Evolutionary conservation across 2,797 vertebrate species (phyloP).

Genomic region (Phyllotis vaccarum): DNA sequence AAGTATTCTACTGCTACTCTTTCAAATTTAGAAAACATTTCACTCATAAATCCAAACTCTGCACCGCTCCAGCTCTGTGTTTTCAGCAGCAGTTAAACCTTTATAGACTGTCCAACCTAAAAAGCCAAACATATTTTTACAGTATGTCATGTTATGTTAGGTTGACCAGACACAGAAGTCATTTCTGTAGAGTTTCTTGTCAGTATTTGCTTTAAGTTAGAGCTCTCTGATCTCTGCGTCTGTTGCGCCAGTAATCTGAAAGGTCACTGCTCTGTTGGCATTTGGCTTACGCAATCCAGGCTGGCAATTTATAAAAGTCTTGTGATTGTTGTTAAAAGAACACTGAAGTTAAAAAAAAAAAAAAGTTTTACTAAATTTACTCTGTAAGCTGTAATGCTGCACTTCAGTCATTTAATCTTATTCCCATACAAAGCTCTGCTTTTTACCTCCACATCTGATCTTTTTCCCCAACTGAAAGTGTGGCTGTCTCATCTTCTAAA

Average conservation of each 20-base stretch:
- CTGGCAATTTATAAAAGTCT: constrained; percentile 76
- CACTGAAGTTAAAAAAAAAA: constrained; percentile 50
- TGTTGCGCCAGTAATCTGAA: constrained; percentile 72
- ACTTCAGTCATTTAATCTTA: background rate
- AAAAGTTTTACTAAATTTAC: constrained; percentile 30
- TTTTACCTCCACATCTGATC: background rate
- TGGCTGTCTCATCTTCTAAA: background rate
- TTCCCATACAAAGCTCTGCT: background rate
- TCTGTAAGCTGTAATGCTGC: background rate
- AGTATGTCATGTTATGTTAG: constrained; percentile 66
- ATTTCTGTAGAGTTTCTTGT: constrained; percentile 63
- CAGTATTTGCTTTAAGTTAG: constrained; percentile 68
- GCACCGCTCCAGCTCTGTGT: constrained; percentile 2
- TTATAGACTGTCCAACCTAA: constrained; percentile 33
- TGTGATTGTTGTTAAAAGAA: constrained; percentile 73
- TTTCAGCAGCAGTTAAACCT: constrained; percentile 61
- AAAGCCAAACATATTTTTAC: constrained; percentile 51
- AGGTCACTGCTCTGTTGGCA: constrained; percentile 75
- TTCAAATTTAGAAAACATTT: constrained; percentile 28
- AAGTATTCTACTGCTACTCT: background rate
- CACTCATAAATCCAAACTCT: background rate
- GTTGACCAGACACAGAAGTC: constrained; percentile 65
- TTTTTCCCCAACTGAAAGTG: background rate
- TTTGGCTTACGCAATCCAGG: constrained; percentile 72
- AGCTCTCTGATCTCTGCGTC: constrained; percentile 70